Evolutionary conservation across 2,797 vertebrate genomes (phyloP), one percentile per base, ranked within the genome.

Genomic region (Ceyx erithaca): DNA sequence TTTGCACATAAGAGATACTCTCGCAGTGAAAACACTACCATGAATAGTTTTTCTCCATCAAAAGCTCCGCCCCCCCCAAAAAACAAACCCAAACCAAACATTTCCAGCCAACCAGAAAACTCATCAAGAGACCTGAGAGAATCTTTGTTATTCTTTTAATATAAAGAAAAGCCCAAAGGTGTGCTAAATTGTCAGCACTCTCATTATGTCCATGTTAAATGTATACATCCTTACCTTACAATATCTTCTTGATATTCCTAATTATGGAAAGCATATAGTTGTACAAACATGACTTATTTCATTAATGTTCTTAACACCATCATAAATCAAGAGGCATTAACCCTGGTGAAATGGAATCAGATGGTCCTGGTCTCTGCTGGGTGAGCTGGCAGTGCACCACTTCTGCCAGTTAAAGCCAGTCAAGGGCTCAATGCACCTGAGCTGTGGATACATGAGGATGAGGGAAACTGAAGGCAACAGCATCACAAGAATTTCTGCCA

Each of bases 151-250:
- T 33, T 79, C 23, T 31, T 85, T 71, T 81, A 76, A 78, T 33
- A 43, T 66, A 63, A 85, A 71, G 57, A 67, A 85, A 85, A 35
- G 14, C 52, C 12, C 57, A 89, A 68, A 85, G 57, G 54, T 61
- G 22, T 64, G 52, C 75, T 80, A 82, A 92, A 73, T n/a, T 58
- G 35, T 45, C 61, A 80, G 5, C 3, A 15, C 4, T n/a, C 22
- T 83, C 45, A 46, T 14, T 77, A 41, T 4, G 8, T 43, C 76
- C 75, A 8, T 37, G 55, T 45, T 83, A 87, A 87, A 80, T 89
- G 78, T 71, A 83, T 15, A 82, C 11, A 54, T 19, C 30, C 82
- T 61, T 64, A 78, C 55, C 51, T 81, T 80, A 87, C 89, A 94
- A 91, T 43, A 48, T 33, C 54, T 33, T 75, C 80, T 83, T 78